Conservation (phyloP, 2,797 vertebrate genomes). For the Caiman crocodilus region DNA sequence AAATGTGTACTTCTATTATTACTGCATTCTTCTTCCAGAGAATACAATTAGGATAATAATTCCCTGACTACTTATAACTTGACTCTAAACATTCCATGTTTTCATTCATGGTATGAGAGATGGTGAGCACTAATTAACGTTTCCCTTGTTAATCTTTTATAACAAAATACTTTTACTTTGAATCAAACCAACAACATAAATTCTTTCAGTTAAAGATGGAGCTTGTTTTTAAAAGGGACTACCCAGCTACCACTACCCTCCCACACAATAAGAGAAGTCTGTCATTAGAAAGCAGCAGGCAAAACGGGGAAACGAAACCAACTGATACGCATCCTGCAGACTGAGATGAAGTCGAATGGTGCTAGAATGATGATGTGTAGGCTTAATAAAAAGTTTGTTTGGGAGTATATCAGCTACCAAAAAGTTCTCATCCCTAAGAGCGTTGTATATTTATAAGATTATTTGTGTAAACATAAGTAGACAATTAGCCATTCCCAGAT, state of each 20-base stretch:
- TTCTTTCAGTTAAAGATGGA: neutral
- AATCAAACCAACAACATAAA: neutral
- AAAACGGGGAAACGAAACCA: neutral
- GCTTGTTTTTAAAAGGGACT: neutral
- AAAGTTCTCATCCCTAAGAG: neutral
- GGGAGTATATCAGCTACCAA: neutral
- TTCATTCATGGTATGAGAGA: neutral
- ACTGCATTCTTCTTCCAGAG: neutral
- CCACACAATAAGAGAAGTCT: neutral
- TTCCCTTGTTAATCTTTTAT: neutral
- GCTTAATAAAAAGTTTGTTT: conserved; percentile 3
- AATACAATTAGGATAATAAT: neutral
- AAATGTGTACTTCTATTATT: neutral
- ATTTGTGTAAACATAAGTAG: neutral
- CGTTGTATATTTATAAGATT: neutral
- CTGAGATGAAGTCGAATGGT: neutral
- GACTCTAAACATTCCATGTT: neutral
- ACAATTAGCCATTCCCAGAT: neutral
- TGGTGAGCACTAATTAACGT: neutral
- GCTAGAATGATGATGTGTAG: neutral
- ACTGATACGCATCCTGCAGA: neutral
- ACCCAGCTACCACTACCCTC: neutral
- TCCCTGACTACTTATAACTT: neutral
- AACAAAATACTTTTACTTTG: neutral
- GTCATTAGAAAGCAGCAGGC: neutral